Evolutionary conservation across 2,113 vertebrate genomes (phyloP).

Genomic region (Apus apus): DNA sequence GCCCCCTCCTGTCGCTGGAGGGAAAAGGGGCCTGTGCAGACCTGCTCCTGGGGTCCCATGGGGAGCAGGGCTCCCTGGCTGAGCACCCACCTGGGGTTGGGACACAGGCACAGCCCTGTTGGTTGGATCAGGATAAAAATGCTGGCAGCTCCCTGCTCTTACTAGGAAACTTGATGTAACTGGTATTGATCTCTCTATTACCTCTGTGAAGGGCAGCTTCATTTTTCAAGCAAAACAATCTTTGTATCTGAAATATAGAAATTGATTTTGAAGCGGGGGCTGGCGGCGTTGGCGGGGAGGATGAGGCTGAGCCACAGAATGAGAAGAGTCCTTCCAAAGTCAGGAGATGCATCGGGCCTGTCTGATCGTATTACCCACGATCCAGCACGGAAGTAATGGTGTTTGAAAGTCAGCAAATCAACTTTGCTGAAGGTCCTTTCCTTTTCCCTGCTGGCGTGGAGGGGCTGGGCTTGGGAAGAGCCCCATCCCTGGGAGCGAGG

Average conservation of each 20-base stretch:
- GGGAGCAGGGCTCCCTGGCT: neutral
- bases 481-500: neutral
- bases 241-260: constrained; percentile 25
- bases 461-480: neutral
- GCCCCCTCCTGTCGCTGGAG: constrained; percentile 21
- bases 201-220: constrained; percentile 56
- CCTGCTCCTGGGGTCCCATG: neutral
- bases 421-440: neutral
- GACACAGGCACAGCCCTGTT: neutral
- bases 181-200: constrained; percentile 59
- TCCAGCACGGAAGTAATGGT: neutral
- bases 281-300: neutral
- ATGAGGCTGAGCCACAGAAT: neutral
- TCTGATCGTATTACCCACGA: neutral
- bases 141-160: neutral
- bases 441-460: neutral
- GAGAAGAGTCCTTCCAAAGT: neutral
- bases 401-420: constrained; percentile 2
- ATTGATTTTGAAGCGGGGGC: neutral
- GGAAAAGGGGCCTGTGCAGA: neutral
- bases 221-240: constrained; percentile 58
- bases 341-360: neutral
- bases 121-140: neutral
- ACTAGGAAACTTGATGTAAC: constrained; percentile 1
- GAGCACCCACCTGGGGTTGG: rapidly evolving